Base-by-base conservation (phyloP, 1,140 invertebrate species). In the Stegodyphus mimosarum region DNA sequence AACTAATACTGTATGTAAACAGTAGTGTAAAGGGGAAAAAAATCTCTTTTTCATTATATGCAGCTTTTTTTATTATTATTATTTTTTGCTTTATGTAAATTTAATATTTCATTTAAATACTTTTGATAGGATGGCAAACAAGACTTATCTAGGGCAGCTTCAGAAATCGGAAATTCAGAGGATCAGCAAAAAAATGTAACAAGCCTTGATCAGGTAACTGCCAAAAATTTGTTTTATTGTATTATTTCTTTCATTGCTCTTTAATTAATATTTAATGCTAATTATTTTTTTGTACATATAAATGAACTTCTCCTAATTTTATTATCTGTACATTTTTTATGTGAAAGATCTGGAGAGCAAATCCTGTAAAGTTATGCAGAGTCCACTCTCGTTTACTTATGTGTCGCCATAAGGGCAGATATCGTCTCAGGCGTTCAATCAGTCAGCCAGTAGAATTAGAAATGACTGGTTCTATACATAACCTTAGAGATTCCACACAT, bases 371-470 rank as follows among this genome's bases (percentile, higher is more conserved):
- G 92, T 92, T 93, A 90, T 90, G 90, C 89, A 66, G 71, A 67
- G 70, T 72, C 6, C 74, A 86, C 79, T 69, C 73, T 64, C 53
- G 90, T 91, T 49, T 87, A 90, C 17, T 90, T 72, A 87, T 87
- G 81, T 64, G 63, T 75, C 51, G 85, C 74, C 60, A 83, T 90
- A 80, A 90, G 91, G 86, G 91, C 91, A 72, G 91, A 92, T 74
- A 86, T 83, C 75, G 93, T 93, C 90, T 94, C 79, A 91, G 93
- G 81, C 90, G 94, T 52, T 95, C 94, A 6, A 91, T 94, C 18
- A 95, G 94, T 89, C 94, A 95, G 88, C 94, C 94, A 73, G 91
- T 94, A 86, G 94, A 94, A 87, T 92, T 95, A 85, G 94, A 94
- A 89, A 89, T 87, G 72, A 64, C 88, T 1, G 86, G 86, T 7